phyloP scores from a whole-genome alignment of 2,888 invertebrate species.

The Euclidia mi region DNA sequence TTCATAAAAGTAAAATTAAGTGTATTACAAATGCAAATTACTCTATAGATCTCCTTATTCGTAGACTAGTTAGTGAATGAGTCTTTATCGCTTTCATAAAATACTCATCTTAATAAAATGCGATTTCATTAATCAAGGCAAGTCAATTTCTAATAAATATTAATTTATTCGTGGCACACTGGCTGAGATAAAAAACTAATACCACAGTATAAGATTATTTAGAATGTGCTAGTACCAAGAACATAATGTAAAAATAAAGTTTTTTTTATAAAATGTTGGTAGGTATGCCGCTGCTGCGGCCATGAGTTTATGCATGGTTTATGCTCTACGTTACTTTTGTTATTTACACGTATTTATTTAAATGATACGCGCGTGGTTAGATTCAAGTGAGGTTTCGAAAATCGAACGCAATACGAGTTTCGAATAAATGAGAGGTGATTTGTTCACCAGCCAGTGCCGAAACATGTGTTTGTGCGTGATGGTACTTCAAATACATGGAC shows the following conservation, averaged over 20 bases:
- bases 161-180: slow-evolving; percentile 28
- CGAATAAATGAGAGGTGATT: slow-evolving; percentile 64
- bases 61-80: too few species aligned
- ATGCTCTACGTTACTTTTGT: background rate
- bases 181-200: slow-evolving; percentile 10
- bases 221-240: too few species aligned
- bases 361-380: slow-evolving; percentile 60
- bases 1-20: too few species aligned
- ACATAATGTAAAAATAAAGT: too few species aligned
- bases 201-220: too few species aligned
- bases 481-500: slow-evolving; percentile 47
- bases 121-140: too few species aligned
- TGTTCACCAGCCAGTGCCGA: slow-evolving; percentile 52
- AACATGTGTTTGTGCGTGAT: slow-evolving; percentile 53
- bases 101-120: too few species aligned
- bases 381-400: slow-evolving; percentile 71
- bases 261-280: too few species aligned
- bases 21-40: too few species aligned
- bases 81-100: too few species aligned
- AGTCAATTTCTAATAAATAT: slow-evolving; percentile 3
- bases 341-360: slow-evolving; percentile 73
- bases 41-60: too few species aligned
- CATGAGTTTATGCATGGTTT: background rate
- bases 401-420: slow-evolving; percentile 63
- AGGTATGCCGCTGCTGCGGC: too few species aligned